Percentiles rank a stretch among this genome's conserved stretches.
These are phyloP conservation scores for Sarcophaga subvicina DNA, from an alignment of 2,888 invertebrate genomes.

Conservation along the genomic window DNA sequence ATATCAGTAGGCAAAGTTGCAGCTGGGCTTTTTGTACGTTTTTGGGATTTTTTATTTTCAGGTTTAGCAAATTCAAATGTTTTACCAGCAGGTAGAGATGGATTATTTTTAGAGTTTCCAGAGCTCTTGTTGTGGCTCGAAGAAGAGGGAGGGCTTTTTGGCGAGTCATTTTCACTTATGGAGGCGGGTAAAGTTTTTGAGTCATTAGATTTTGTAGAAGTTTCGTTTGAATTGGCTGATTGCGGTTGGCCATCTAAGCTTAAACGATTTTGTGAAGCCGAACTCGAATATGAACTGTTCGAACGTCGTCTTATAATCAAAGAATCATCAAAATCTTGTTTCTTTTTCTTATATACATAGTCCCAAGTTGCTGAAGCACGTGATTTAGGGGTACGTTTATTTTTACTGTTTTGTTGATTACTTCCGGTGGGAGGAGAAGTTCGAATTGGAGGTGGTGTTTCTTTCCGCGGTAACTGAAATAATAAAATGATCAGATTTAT, in stretches of 20 bases:
- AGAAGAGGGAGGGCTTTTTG: constrained; percentile 19
- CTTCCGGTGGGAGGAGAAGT: constrained; percentile 49
- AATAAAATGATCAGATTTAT: neutral
- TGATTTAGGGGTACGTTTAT: constrained; percentile 71
- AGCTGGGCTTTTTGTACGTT: constrained; percentile 75
- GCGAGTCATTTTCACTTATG: constrained; percentile 24
- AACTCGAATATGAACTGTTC: constrained; percentile 91
- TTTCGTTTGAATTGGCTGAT: constrained; percentile 23
- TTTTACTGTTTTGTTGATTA: constrained; percentile 44
- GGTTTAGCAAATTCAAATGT: constrained; percentile 81
- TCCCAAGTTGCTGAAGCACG: constrained; percentile 82
- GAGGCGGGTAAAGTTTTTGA: constrained; percentile 32
- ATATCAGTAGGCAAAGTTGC: constrained; percentile 75
- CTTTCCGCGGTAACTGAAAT: constrained; percentile 52
- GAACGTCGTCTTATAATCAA: constrained; percentile 92
- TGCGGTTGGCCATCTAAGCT: constrained; percentile 81
- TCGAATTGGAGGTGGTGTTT: constrained; percentile 61
- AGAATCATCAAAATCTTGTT: constrained; percentile 86
- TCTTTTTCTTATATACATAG: constrained; percentile 85
- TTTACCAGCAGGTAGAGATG: constrained; percentile 60
- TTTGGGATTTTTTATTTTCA: constrained; percentile 72
- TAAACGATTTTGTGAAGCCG: constrained; percentile 85
- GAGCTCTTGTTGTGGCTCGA: constrained; percentile 51
- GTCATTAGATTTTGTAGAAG: constrained; percentile 60
- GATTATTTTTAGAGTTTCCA: constrained; percentile 55